Base-by-base conservation (phyloP, 2,888 invertebrate genomes). In the Nasonovia ribisnigri region DNA sequence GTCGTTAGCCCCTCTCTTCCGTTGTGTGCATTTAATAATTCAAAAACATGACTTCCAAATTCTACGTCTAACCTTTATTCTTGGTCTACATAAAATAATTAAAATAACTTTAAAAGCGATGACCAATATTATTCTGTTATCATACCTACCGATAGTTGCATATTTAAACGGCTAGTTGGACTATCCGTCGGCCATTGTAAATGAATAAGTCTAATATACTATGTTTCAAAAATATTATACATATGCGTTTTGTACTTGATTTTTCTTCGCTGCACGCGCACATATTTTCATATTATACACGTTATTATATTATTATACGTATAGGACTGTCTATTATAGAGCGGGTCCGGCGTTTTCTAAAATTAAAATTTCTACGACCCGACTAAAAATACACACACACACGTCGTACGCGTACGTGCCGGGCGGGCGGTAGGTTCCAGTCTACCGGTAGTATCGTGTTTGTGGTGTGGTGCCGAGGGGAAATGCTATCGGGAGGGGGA, bases 321-420 rank as follows among this genome's bases (percentile, higher is more conserved):
- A 29, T 91, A 87, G 67, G 13, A 13, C 24, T 24, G 77, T 51
- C 8, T 48, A 92, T 92, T 92, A 87, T 92, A 92, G 87, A 92
- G 67, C 92, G 92, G 87, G 92, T 92, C 88, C 77, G 92, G 88
- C 48, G 88, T 88, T 92, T 92, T 92, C 92, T 92, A 92, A 92
- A 92, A 92, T 92, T 92, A 92, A 92, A 92, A 92, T 92, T 88
- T 92, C 88, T 88, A 77, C 92, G 92, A 87, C 84, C 92, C 77
- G 77, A 92, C 92, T 92, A 92, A 43, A 92, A 92, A 92, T 92
- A 92, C 42, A 88, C 92, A 43, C 67, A 42, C 57, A 57, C 60
- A 43, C 43, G 11, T 51, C 51, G 29, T 51, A 54, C 46, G 26
- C 51, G 48, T 48, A 29, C 60, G 46, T 67, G 43, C 48, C 29